Percentiles rank a stretch among this genome's conserved stretches.
Evolutionary conservation across 2,113 vertebrate species (phyloP).

Genomic region (Turnix velox): DNA sequence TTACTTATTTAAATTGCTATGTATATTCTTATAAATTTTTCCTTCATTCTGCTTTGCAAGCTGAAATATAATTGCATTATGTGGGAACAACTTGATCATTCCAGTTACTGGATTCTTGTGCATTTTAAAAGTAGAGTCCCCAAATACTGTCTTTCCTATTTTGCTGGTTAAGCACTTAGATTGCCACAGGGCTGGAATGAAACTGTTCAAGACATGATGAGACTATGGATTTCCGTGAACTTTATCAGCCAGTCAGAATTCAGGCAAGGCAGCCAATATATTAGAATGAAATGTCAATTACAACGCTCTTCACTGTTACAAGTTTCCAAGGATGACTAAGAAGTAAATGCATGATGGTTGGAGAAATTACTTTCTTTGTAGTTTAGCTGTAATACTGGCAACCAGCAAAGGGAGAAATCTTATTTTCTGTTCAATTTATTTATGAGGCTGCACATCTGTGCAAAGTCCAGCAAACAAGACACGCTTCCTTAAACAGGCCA

Average conservation of each 20-base stretch:
- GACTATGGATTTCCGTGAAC: slow-evolving; percentile 6
- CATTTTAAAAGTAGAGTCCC: neutral
- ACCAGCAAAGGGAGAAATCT: slow-evolving; percentile 34
- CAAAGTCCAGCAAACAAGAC: slow-evolving; percentile 17
- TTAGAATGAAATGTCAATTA: slow-evolving; percentile 64
- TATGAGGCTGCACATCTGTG: slow-evolving; percentile 27
- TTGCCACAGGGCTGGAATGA: neutral
- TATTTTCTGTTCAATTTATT: slow-evolving; percentile 67
- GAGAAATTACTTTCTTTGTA: slow-evolving; percentile 65
- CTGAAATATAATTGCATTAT: neutral
- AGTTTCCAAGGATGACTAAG: slow-evolving; percentile 10
- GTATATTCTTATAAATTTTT: neutral
- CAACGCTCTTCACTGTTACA: slow-evolving; percentile 20
- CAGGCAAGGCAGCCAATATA: slow-evolving; percentile 13
- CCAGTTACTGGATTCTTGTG: neutral
- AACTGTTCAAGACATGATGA: slow-evolving; percentile 13
- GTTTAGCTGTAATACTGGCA: slow-evolving; percentile 34
- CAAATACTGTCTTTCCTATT: slow-evolving; percentile 5
- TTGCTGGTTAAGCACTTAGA: neutral
- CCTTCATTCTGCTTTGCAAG: neutral
- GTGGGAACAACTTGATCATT: neutral
- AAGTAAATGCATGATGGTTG: slow-evolving; percentile 52
- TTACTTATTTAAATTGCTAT: neutral
- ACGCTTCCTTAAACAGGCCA: neutral
- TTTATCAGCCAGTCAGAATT: slow-evolving; percentile 45